Percentiles rank a stretch among this genome's conserved stretches.
Conservation (phyloP, 2,888 invertebrate genomes). For the Pyralis farinalis region DNA sequence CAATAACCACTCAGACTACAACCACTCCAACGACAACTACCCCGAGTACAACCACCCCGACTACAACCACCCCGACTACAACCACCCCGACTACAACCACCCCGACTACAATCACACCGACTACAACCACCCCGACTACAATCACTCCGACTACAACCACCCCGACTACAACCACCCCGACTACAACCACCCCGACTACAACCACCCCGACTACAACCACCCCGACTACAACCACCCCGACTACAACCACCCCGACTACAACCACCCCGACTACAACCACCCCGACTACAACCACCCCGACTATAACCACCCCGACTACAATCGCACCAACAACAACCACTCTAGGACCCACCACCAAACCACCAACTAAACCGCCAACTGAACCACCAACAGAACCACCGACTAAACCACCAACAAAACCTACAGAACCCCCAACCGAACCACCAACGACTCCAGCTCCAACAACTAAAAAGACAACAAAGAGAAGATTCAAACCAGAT, state of each 20-base stretch:
- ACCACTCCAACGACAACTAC: no score
- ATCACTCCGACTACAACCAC: no score
- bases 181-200: no score
- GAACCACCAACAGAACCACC: neutral
- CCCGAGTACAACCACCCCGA: no score
- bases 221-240: no score
- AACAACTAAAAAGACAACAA: no score
- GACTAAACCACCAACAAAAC: neutral
- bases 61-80: constrained; percentile 16
- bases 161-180: no score
- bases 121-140: no score
- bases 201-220: no score
- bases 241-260: constrained; percentile 8
- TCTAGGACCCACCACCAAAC: constrained; percentile 12
- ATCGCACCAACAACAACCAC: constrained; percentile 17
- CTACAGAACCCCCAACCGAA: neutral
- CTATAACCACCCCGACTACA: constrained; percentile 11
- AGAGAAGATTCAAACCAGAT: no score
- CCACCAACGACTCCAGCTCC: neutral
- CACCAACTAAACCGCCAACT: constrained; percentile 4
- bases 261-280: constrained; percentile 12
- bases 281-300: neutral
- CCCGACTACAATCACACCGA: no score
- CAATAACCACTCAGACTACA: no score
- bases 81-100: constrained; percentile 17